Conservation (phyloP, 2,797 vertebrate species). For the Sarcoramphus papa region DNA sequence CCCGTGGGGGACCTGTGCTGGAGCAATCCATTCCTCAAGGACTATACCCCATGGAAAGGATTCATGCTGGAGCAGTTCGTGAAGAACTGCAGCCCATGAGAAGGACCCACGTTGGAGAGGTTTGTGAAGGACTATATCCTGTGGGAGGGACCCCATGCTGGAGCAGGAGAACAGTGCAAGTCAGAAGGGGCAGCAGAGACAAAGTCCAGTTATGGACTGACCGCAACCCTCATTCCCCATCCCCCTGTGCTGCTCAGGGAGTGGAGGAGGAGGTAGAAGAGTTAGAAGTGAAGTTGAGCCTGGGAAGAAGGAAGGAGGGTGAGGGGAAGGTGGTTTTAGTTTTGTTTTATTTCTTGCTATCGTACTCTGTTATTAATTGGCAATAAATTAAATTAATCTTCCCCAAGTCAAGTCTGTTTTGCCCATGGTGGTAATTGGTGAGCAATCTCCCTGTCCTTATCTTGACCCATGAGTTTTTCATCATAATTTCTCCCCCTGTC, state of each 20-base stretch:
- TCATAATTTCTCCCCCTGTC: neutral
- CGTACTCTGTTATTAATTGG: neutral
- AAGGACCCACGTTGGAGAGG: neutral
- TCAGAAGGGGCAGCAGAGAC: neutral
- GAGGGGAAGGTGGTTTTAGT: neutral
- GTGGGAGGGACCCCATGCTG: rapidly evolving
- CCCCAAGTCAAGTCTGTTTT: neutral
- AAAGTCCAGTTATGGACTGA: neutral
- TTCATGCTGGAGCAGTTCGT: neutral
- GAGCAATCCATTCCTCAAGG: neutral
- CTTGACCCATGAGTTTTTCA: neutral
- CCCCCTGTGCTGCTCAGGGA: neutral
- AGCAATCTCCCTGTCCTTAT: neutral
- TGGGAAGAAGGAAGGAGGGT: neutral
- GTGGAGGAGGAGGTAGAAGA: neutral
- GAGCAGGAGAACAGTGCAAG: neutral
- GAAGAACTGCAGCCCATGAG: neutral
- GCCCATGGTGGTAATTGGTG: neutral
- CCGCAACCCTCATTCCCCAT: neutral
- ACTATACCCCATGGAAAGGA: neutral
- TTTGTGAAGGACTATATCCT: neutral
- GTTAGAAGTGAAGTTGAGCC: neutral
- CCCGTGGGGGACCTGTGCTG: rapidly evolving
- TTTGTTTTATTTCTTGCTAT: neutral
- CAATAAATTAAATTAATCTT: neutral